These are phyloP conservation scores for Athetis lepigone DNA, from an alignment of 2,888 invertebrate species.

Conservation along the genomic window DNA sequence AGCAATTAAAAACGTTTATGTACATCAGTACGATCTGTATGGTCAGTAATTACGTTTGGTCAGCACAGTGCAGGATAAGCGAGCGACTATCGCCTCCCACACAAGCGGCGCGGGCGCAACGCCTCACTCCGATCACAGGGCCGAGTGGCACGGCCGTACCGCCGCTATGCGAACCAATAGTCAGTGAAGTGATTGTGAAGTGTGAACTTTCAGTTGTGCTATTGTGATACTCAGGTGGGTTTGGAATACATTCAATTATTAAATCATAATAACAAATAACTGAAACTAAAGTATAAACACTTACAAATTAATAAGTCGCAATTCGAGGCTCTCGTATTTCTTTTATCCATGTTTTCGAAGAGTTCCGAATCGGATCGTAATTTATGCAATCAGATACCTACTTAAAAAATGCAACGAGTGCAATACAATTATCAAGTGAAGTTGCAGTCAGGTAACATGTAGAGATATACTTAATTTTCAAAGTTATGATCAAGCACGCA, in stretches of 20 bases:
- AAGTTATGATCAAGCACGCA: slow-evolving; percentile 2
- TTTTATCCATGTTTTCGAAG: slow-evolving; percentile 40
- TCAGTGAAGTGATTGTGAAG: slow-evolving; percentile 73
- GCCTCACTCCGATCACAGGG: slow-evolving; percentile 81
- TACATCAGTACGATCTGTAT: slow-evolving; percentile 59
- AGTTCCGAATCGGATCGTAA: slow-evolving; percentile 23
- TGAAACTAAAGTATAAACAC: neutral
- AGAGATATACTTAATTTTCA: neutral
- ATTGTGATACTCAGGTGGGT: slow-evolving; percentile 77
- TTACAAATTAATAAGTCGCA: slow-evolving; percentile 46
- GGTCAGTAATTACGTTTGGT: slow-evolving; percentile 72
- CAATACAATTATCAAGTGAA: slow-evolving; percentile 11
- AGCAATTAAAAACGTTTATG: slow-evolving; percentile 64
- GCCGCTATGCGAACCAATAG: slow-evolving; percentile 73
- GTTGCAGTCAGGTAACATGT: neutral
- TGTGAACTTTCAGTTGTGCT: slow-evolving; percentile 67
- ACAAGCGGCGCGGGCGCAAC: slow-evolving; percentile 76
- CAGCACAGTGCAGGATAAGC: slow-evolving; percentile 80
- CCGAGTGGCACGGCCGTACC: slow-evolving; percentile 79
- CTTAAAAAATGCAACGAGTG: slow-evolving; percentile 16
- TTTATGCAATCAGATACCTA: slow-evolving; percentile 32
- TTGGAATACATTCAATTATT: slow-evolving; percentile 27
- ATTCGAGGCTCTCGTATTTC: slow-evolving; percentile 55
- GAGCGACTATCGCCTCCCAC: slow-evolving; percentile 75
- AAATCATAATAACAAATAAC: slow-evolving; percentile 8